Percentiles rank a stretch among this genome's conserved stretches.
These are phyloP conservation scores for Pseudomyrmex sp. DNA, from an alignment of 1,140 invertebrate species.

Conservation along the genomic window DNA sequence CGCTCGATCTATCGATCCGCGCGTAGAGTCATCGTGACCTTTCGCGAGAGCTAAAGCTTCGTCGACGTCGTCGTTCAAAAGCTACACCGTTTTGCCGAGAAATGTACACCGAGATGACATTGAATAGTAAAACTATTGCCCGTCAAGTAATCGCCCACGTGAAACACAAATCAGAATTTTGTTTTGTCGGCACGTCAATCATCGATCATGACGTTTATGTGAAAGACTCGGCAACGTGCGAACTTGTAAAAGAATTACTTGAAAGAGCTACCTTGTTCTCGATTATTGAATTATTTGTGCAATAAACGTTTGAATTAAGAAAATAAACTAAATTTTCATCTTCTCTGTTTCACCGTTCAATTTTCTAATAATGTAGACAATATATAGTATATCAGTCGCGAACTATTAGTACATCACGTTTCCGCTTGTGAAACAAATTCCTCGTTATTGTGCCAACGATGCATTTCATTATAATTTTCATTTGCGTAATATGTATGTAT, in stretches of 20 bases:
- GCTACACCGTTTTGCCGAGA: background rate
- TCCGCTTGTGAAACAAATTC: slow-evolving; percentile 25
- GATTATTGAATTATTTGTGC: background rate
- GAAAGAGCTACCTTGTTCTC: background rate
- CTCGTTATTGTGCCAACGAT: background rate
- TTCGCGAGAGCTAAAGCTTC: background rate
- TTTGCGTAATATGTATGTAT: slow-evolving; percentile 5
- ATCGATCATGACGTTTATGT: slow-evolving; percentile 9
- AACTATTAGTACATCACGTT: slow-evolving; percentile 16
- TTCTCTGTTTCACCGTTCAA: background rate
- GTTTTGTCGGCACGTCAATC: slow-evolving; percentile 4
- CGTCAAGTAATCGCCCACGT: slow-evolving; percentile 1
- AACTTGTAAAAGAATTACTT: background rate
- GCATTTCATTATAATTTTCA: slow-evolving; percentile 42
- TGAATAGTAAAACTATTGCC: slow-evolving; percentile 35
- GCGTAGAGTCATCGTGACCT: slow-evolving; percentile 3
- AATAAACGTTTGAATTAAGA: background rate
- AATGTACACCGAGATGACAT: slow-evolving; percentile 7
- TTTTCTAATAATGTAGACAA: background rate
- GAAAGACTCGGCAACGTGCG: background rate
- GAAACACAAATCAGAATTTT: slow-evolving; percentile 1
- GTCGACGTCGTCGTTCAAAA: slow-evolving; percentile 50
- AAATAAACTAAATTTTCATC: background rate
- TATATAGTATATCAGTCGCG: background rate
- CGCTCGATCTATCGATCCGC: slow-evolving; percentile 54